Evolutionary conservation across 2,113 vertebrate genomes (phyloP).

Genomic region (Lepidothrix coronata): DNA sequence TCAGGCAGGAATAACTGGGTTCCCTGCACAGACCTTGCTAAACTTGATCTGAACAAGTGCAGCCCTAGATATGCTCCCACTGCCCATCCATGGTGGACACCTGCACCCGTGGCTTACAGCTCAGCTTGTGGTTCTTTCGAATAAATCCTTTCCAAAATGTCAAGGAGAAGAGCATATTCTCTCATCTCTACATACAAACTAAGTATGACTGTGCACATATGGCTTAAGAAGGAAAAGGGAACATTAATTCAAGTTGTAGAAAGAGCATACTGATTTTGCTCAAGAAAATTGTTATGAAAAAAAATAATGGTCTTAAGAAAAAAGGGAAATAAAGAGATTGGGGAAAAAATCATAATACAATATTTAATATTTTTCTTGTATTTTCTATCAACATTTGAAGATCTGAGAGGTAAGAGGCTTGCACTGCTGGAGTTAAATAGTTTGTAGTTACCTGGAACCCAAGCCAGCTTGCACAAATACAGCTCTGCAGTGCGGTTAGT

Average conservation of each 20-base stretch:
- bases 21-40: background rate
- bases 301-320: background rate
- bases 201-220: accelerated
- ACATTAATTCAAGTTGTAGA: background rate
- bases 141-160: background rate
- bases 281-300: background rate
- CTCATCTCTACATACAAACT: background rate
- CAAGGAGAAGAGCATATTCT: background rate
- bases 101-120: background rate
- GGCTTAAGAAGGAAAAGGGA: background rate
- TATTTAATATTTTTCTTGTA: background rate
- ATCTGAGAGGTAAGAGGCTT: background rate
- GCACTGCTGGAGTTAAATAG: background rate
- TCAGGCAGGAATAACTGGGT: background rate
- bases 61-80: background rate
- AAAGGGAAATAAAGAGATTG: background rate
- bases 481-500: background rate
- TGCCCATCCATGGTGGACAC: background rate
- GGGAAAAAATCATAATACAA: background rate
- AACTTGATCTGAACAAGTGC: background rate
- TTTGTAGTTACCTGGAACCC: background rate
- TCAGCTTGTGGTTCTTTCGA: background rate
- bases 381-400: background rate
- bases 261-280: background rate
- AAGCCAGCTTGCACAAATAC: background rate